phyloP scores from a whole-genome alignment of 2,797 vertebrate species.

The Garrulus glandarius region DNA sequence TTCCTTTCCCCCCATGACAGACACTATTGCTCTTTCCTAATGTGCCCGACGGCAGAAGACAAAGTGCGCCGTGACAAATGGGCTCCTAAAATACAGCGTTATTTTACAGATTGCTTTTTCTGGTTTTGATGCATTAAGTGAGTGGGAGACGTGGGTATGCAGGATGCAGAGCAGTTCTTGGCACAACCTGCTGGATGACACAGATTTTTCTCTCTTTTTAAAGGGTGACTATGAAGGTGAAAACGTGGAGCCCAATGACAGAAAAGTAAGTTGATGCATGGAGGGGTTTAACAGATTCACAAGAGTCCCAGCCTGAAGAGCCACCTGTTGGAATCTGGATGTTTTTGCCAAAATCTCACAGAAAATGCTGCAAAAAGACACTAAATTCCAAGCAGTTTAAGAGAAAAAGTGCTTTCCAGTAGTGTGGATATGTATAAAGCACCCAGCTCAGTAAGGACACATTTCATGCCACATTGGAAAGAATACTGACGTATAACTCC shows the following conservation, averaged over 20 bases:
- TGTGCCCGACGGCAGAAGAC: conserved; percentile 32
- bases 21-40: conserved; percentile 54
- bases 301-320: not conserved
- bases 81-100: conserved; percentile 53
- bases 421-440: not conserved
- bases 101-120: conserved; percentile 59
- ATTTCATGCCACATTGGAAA: not conserved
- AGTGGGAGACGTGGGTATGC: not conserved
- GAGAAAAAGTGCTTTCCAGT: not conserved
- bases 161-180: not conserved
- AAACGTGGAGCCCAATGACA: conserved; percentile 86
- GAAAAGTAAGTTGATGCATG: conserved; percentile 82
- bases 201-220: not conserved
- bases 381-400: not conserved
- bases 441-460: not conserved
- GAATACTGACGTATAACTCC: not conserved
- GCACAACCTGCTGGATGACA: not conserved
- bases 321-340: not conserved
- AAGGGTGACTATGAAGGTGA: conserved; percentile 91
- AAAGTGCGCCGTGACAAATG: conserved; percentile 54
- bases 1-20: conserved; percentile 21
- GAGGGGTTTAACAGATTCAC: not conserved
- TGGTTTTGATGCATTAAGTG: conserved; percentile 52
- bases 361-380: not conserved
- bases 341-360: not conserved